phyloP scores from a whole-genome alignment of 2,113 vertebrate genomes.

The Arenaria interpres region DNA sequence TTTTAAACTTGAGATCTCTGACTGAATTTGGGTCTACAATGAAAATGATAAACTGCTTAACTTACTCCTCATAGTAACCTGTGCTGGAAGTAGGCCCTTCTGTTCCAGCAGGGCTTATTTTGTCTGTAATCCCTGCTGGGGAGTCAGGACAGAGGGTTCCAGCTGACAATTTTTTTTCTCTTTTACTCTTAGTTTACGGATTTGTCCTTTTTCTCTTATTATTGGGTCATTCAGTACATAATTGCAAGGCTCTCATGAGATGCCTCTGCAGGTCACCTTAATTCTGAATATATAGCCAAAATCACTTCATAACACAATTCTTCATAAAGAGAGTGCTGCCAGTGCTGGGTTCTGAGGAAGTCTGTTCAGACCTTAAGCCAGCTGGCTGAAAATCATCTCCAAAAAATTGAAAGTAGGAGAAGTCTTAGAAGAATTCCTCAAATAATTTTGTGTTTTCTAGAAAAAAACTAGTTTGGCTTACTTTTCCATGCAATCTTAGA shows the following conservation, averaged over 20 bases:
- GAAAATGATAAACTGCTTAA: neutral
- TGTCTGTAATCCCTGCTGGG: neutral
- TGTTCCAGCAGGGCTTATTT: neutral
- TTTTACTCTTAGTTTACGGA: slow-evolving; percentile 7
- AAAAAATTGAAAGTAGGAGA: neutral
- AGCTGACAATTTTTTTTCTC: neutral
- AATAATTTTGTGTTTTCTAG: neutral
- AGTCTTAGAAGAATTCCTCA: neutral
- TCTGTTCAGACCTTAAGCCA: neutral
- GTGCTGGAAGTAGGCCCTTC: neutral
- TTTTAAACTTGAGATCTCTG: neutral
- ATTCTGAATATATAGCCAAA: slow-evolving; percentile 16
- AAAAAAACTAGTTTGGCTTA: neutral
- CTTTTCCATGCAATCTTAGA: neutral
- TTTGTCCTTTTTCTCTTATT: slow-evolving; percentile 39
- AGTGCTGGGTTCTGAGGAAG: neutral
- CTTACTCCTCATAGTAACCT: neutral
- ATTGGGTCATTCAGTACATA: slow-evolving; percentile 19
- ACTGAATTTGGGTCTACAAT: neutral
- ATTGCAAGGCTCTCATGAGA: slow-evolving; percentile 54
- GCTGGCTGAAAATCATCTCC: neutral
- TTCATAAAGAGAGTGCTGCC: neutral
- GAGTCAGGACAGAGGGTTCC: neutral
- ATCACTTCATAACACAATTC: neutral
- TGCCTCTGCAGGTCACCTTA: slow-evolving; percentile 47